Evolutionary conservation across 2,888 invertebrate species (phyloP).

Genomic region (Magallana nippona): DNA sequence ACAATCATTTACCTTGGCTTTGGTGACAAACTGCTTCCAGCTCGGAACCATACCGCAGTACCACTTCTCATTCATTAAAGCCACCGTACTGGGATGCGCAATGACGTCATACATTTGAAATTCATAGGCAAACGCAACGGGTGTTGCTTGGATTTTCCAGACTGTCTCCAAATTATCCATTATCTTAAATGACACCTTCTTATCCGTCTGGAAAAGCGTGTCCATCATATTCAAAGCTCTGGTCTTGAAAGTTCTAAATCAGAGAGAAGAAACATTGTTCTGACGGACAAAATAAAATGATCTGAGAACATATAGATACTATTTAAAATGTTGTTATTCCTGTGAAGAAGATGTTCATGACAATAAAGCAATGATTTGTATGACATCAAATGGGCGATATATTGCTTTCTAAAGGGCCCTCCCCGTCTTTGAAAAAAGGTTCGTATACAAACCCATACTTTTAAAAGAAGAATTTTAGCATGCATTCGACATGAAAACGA

Average conservation of each 20-base stretch:
- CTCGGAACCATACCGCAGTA: background rate
- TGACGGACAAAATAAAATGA: background rate
- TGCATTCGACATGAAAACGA: too few species aligned
- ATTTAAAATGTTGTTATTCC: too few species aligned
- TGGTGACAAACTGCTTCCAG: background rate
- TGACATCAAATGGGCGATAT: too few species aligned
- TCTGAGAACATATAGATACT: too few species aligned
- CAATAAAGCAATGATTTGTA: too few species aligned
- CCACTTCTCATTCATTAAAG: background rate
- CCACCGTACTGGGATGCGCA: background rate
- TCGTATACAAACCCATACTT: too few species aligned
- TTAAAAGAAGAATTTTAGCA: too few species aligned
- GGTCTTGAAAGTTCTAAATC: background rate
- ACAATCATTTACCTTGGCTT: background rate
- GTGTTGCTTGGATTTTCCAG: background rate
- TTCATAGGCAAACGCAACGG: background rate
- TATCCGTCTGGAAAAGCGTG: background rate
- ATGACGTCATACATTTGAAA: constrained; percentile 14
- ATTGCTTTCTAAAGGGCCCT: too few species aligned
- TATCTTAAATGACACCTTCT: background rate
- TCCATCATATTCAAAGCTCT: background rate
- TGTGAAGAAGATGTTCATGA: too few species aligned
- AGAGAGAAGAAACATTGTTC: background rate
- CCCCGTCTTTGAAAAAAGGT: too few species aligned
- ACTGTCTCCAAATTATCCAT: constrained; percentile 2